Evolutionary conservation across 2,113 vertebrate species (phyloP), one percentile per base, ranked within the genome.

Genomic region (Pachyramphus minor): DNA sequence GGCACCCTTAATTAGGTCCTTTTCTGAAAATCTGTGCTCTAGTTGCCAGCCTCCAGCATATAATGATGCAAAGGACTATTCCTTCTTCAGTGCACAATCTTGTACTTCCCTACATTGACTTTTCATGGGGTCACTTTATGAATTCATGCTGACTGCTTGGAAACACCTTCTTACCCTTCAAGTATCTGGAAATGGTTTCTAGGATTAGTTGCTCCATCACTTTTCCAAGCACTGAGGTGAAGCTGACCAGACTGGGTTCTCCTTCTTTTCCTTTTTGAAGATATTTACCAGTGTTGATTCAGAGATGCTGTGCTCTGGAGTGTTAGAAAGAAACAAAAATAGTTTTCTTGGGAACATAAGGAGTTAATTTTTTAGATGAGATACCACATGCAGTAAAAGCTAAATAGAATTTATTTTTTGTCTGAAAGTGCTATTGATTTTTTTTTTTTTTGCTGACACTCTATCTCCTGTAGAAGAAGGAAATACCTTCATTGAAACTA

Each of bases 41-140:
- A 41, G 7, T 33, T 76, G 8, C 8, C 0, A 0, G 13, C 3
- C 41, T 6, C 8, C 56, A 37, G 14, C 18, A 41, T 20, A 21
- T 24, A 49, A 25, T 4, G 14, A 41, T 33, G 1, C 13, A 33
- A 25, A 21, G 33, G 35, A 41, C 45, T 71, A 66, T 80, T 76
- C 17, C 23, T 62, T 9, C 25, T 62, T 84, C 37, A 50, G 22
- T 11, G 7, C 11, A 44, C 13, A 72, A 52, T 22, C 53, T 75
- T 22, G 4, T 10, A 5, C 6, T 79, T 75, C 14, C 5, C 13
- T 55, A 45, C 33, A 11, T 27, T 76, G 41, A 56, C 5, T 67
- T 68, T 66, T 79, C 19, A 21, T 20, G 30, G 62, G 22, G 3
- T 56, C 19, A 55, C 6, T 60, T 83, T 41, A 12, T 84, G 16